Evolutionary conservation across 2,113 vertebrate genomes (phyloP), one percentile per base, ranked within the genome.

Genomic region (Hemichromis elongatus): DNA sequence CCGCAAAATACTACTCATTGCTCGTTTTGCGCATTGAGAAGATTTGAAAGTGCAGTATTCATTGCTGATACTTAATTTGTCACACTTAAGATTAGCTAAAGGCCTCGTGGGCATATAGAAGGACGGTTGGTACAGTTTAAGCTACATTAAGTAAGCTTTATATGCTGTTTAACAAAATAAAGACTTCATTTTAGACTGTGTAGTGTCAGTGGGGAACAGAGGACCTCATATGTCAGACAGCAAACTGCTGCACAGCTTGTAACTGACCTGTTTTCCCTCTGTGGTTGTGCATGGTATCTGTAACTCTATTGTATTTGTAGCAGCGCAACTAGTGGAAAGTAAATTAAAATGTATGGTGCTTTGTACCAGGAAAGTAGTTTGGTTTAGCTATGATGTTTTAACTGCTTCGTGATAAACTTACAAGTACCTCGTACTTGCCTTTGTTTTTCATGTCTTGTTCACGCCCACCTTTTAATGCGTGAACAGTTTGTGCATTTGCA

Each of bases 21-120:
- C 8, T 40, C 40, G 10, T 84, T 56, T 37, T 35, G 68, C 10
- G 9, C 63, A n/a, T 84, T 28, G 56, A 61, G 79, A 86, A 90
- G 85, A 85, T 91, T 82, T 53, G 13, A 37, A 73, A 18, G 16
- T 18, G 82, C 75, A 45, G 73, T 59, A 61, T 61, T 77, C 86
- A 52, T 57, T 18, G 56, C 77, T 26, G 33, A 83, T 78, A 84
- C 56, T 61, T 86, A 82, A 92, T 92, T 93, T 88, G 79, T 90
- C 79, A 90, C 83, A 88, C 80, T 92, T 61, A 42, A 87, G 87
- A 87, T 92, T 86, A 87, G 80, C 52, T 35, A 21, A n/a, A 82
- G 83, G 77, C 63, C 55, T 84, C 30, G 30, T 81, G 66, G 61
- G 83, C 59, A 53, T 82, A 81, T 80, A 47, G 79, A 88, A n/a